Conservation (phyloP, 2,888 invertebrate species). For the Macrosiphum euphorbiae region DNA sequence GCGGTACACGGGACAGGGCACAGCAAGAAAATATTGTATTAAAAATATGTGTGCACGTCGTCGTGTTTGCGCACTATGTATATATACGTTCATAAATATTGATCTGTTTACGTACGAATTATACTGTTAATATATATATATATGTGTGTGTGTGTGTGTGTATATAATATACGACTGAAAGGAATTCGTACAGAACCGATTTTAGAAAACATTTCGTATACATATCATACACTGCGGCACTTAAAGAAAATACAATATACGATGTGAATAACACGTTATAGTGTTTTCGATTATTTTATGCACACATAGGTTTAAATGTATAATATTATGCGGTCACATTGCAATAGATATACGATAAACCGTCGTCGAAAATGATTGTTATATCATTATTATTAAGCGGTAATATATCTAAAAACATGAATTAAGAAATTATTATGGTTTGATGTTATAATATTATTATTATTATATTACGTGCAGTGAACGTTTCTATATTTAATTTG, state of each 20-base stretch:
- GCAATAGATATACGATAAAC: background rate
- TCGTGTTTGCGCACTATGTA: background rate
- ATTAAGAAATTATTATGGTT: background rate
- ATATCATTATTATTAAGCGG: background rate
- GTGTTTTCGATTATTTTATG: background rate
- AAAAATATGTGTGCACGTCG: background rate
- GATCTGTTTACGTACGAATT: constrained; percentile 17
- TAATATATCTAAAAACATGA: background rate
- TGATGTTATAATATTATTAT: background rate
- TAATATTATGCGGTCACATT: background rate
- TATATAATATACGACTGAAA: background rate
- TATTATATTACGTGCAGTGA: background rate
- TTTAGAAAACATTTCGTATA: background rate
- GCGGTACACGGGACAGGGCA: background rate
- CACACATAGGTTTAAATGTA: background rate
- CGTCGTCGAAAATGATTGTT: background rate
- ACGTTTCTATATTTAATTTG: background rate
- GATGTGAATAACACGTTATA: background rate
- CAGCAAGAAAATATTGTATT: background rate
- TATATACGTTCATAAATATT: constrained; percentile 23
- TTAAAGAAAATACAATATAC: constrained; percentile 13
- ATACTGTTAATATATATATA: no score
- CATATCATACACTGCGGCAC: background rate
- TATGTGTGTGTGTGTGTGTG: background rate
- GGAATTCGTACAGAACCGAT: constrained; percentile 6